Conservation (phyloP, 2,888 invertebrate genomes). For the Chrysolina oricalcia region DNA sequence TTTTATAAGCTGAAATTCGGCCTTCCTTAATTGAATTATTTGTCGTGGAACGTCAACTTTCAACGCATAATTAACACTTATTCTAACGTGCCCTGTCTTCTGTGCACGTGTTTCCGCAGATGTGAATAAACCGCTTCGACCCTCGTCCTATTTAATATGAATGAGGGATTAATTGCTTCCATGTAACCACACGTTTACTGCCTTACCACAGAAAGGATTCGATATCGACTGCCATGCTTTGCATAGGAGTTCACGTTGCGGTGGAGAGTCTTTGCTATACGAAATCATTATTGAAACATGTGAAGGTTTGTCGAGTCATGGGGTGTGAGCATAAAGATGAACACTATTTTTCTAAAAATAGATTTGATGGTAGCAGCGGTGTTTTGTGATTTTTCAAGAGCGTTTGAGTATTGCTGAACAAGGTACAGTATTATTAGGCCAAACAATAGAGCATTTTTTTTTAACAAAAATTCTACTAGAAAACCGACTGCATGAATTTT, state of each 20-base stretch:
- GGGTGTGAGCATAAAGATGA: too few species aligned
- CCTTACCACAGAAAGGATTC: background rate
- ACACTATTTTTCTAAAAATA: too few species aligned
- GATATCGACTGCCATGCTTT: background rate
- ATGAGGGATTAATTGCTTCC: slow-evolving; percentile 1
- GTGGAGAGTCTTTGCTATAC: background rate
- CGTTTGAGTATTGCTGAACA: too few species aligned
- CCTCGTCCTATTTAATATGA: slow-evolving; percentile 12
- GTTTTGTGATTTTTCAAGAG: too few species aligned
- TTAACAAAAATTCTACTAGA: too few species aligned
- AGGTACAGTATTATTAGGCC: too few species aligned
- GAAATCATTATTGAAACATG: background rate
- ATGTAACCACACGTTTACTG: slow-evolving; percentile 17
- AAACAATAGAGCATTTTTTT: too few species aligned
- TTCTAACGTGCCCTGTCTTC: slow-evolving; percentile 10
- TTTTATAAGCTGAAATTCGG: too few species aligned
- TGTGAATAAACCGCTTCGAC: slow-evolving; percentile 8
- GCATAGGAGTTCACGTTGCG: background rate
- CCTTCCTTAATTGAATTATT: too few species aligned
- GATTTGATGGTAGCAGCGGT: too few species aligned
- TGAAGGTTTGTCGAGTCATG: background rate
- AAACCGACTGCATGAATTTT: too few species aligned
- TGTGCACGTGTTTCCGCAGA: slow-evolving; percentile 6
- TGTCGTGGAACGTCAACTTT: background rate
- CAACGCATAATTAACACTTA: background rate